These are phyloP conservation scores for Chorisops tibialis DNA, from an alignment of 2,888 invertebrate genomes.

Conservation along the genomic window DNA sequence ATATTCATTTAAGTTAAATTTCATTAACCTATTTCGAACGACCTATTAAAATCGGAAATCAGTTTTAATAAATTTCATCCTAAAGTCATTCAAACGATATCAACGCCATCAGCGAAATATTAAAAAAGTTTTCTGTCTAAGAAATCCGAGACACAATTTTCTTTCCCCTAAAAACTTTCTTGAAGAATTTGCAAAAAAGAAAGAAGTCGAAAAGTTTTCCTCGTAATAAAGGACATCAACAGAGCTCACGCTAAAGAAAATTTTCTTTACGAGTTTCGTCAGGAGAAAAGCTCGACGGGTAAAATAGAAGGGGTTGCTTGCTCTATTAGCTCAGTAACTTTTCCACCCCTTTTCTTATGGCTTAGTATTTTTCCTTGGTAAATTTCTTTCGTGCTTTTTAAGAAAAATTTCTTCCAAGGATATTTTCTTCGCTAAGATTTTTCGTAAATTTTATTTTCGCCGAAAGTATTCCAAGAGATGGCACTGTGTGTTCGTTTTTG, in stretches of 20 bases:
- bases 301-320: constrained; percentile 4
- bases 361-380: constrained; percentile 25
- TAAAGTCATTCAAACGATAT: constrained; percentile 17
- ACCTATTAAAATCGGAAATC: neutral
- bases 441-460: constrained; percentile 13
- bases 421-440: constrained; percentile 34
- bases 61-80: neutral
- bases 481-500: constrained; percentile 24
- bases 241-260: neutral
- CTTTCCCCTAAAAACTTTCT: constrained; percentile 22
- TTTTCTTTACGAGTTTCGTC: neutral
- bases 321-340: constrained; percentile 3
- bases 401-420: constrained; percentile 35
- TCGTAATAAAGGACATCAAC: neutral
- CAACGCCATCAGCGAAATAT: constrained; percentile 27
- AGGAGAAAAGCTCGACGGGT: neutral
- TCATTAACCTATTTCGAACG: too few relatives aligned
- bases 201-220: constrained; percentile 25
- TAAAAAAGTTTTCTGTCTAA: neutral
- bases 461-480: constrained; percentile 35
- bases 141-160: constrained; percentile 32
- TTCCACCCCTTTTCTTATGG: constrained; percentile 12
- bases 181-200: constrained; percentile 24
- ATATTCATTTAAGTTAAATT: too few relatives aligned
- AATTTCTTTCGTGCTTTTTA: constrained; percentile 37